Percentiles rank a stretch among this genome's conserved stretches.
Conservation (phyloP, 2,113 vertebrate species). For the Chaenogobius annularis region DNA sequence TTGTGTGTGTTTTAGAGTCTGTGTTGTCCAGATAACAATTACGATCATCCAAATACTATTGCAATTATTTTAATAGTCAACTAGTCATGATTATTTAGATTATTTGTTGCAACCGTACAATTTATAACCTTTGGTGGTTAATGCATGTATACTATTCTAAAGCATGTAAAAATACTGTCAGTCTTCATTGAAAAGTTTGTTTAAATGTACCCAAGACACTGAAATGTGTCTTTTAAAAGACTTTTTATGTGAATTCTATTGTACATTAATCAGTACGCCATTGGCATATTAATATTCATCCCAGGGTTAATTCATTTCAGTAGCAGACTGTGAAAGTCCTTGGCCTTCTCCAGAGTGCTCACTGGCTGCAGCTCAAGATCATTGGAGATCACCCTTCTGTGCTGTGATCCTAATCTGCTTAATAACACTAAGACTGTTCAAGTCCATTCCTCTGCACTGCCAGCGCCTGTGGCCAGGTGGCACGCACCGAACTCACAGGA, state of each 20-base stretch:
- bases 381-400: slow-evolving; percentile 53
- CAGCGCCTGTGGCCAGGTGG: slow-evolving; percentile 24
- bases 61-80: too few relatives aligned
- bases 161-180: too few relatives aligned
- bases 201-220: too few relatives aligned
- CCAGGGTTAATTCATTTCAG: background rate
- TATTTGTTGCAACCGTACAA: too few relatives aligned
- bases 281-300: background rate
- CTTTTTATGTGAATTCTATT: background rate
- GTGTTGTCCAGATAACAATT: too few relatives aligned
- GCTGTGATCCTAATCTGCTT: slow-evolving; percentile 72
- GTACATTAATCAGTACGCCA: background rate
- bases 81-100: too few relatives aligned
- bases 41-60: too few relatives aligned
- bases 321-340: background rate
- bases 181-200: too few relatives aligned
- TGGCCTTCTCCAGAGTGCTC: slow-evolving; percentile 7
- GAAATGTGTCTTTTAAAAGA: too few relatives aligned
- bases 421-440: slow-evolving; percentile 64
- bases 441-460: slow-evolving; percentile 37
- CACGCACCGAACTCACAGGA: slow-evolving; percentile 9
- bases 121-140: too few relatives aligned
- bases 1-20: too few relatives aligned
- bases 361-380: slow-evolving; percentile 27
- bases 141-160: too few relatives aligned